Conservation (phyloP, 2,797 vertebrate genomes). For the Borostomias antarcticus region DNA sequence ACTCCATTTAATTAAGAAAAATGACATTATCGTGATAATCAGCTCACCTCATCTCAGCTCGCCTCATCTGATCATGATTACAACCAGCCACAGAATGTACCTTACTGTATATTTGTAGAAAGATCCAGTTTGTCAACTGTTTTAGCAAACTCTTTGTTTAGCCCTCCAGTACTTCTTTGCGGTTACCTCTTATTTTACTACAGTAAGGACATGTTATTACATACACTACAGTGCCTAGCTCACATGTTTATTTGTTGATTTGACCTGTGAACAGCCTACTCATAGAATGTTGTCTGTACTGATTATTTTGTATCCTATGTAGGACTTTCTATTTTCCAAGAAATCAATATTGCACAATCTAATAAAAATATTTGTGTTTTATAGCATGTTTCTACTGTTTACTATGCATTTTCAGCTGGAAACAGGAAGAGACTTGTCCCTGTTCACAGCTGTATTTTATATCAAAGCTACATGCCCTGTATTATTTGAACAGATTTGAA, state of each 20-base stretch:
- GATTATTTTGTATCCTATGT: background rate
- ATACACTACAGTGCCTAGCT: background rate
- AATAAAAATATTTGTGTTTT: background rate
- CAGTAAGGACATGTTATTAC: background rate
- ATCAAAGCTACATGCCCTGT: background rate
- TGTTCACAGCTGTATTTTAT: too few relatives aligned
- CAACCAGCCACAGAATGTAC: background rate
- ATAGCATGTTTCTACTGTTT: background rate
- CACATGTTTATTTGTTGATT: conserved; percentile 10
- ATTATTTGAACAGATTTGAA: too few relatives aligned
- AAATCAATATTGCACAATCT: background rate
- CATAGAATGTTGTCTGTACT: background rate
- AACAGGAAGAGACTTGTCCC: too few relatives aligned
- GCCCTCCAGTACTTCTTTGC: background rate
- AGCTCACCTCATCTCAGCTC: background rate
- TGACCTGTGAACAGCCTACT: background rate
- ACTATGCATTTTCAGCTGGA: too few relatives aligned
- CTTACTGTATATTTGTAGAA: background rate
- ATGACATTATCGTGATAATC: background rate
- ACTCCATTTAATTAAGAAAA: too few relatives aligned
- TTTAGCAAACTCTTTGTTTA: background rate
- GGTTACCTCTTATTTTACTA: background rate
- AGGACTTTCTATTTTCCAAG: background rate
- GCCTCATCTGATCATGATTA: background rate
- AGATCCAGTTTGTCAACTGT: background rate